Conservation (phyloP, 2,888 invertebrate species). For the Drosophila seclusa region DNA sequence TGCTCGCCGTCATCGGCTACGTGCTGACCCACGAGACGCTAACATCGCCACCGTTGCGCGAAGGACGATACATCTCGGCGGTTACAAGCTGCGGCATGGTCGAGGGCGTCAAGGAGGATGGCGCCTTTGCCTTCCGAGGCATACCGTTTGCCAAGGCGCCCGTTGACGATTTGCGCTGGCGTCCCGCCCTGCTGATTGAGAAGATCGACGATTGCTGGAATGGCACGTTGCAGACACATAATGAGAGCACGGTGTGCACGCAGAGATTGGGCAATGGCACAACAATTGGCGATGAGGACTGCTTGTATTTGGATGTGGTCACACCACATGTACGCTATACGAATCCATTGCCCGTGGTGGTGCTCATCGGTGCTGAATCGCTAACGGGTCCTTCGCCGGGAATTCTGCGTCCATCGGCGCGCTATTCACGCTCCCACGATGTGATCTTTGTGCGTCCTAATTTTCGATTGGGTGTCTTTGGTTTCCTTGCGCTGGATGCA, state of each 20-base stretch:
- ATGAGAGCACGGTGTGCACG: conserved; percentile 88
- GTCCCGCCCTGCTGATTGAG: conserved; percentile 88
- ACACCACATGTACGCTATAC: conserved; percentile 93
- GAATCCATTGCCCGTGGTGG: conserved; percentile 92
- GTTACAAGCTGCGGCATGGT: conserved; percentile 92
- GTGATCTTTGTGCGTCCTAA: conserved; percentile 95
- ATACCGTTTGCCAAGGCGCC: conserved; percentile 93
- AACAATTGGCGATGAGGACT: conserved; percentile 91
- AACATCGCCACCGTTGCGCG: conserved; percentile 88
- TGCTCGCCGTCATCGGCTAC: conserved; percentile 88
- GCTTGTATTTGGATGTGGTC: conserved; percentile 92
- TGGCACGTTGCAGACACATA: conserved; percentile 89
- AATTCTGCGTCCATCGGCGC: conserved; percentile 89
- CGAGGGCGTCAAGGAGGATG: conserved; percentile 91
- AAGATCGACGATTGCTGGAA: conserved; percentile 92
- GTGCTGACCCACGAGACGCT: conserved; percentile 87
- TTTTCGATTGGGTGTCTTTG: conserved; percentile 91
- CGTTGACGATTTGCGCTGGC: conserved; percentile 89
- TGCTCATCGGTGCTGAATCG: conserved; percentile 92
- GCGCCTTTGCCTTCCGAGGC: conserved; percentile 92
- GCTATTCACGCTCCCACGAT: conserved; percentile 91
- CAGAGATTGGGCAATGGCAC: conserved; percentile 89
- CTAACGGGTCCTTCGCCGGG: conserved; percentile 92
- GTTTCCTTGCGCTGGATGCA: conserved; percentile 91
- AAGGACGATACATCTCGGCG: conserved; percentile 90